Percentiles rank a stretch among this genome's conserved stretches.
These are phyloP conservation scores for Lycophotia porphyrea DNA, from an alignment of 2,888 invertebrate genomes.

Conservation along the genomic window DNA sequence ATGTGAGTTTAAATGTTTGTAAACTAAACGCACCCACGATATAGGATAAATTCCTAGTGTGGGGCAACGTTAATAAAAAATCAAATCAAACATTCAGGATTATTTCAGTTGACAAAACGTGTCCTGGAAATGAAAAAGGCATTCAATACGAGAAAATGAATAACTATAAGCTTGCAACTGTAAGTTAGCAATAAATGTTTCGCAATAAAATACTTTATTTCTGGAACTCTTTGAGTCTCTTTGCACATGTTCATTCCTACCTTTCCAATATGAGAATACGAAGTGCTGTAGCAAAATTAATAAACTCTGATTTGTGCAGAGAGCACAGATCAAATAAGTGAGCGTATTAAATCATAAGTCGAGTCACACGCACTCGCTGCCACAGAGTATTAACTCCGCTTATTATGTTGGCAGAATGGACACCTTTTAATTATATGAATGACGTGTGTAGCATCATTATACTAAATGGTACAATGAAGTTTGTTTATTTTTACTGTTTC, in stretches of 20 bases:
- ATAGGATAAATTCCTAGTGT: no score
- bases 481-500: not conserved
- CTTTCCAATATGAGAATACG: constrained; percentile 35
- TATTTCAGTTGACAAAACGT: not conserved
- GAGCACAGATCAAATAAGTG: constrained; percentile 68
- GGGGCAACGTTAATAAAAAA: no score
- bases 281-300: constrained; percentile 58
- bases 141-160: not conserved
- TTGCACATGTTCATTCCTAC: not conserved
- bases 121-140: not conserved
- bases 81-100: not conserved
- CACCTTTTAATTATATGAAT: not conserved
- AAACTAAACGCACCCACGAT: no score
- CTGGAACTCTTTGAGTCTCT: not conserved
- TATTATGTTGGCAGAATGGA: constrained; percentile 32
- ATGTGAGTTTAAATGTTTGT: no score
- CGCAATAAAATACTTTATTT: not conserved
- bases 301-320: constrained; percentile 60
- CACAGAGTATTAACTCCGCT: constrained; percentile 51
- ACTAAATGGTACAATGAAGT: not conserved
- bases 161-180: not conserved
- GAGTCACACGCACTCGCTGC: constrained; percentile 61
- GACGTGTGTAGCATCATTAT: not conserved
- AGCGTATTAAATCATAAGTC: constrained; percentile 71
- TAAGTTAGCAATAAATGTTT: not conserved